Percentiles rank a stretch among this genome's conserved stretches.
Conservation (phyloP, 2,888 invertebrate species). For the Aspidapion aeneum region DNA sequence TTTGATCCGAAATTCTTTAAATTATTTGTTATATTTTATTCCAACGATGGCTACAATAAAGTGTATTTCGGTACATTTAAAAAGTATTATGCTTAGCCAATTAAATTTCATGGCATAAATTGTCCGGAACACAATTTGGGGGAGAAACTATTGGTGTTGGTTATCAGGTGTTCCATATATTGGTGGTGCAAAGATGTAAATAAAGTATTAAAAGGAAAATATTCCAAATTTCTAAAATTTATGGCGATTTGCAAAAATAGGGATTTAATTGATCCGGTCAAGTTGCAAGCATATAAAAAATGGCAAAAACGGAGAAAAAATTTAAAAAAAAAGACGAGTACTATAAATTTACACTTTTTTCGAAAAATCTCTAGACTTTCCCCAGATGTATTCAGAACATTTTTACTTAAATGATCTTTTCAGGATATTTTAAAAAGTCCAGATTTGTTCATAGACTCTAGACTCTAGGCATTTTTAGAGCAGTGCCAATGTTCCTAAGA, state of each 20-base stretch:
- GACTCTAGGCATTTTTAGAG: too few relatives aligned
- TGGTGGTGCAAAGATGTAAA: conserved; percentile 8
- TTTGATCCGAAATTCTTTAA: not conserved
- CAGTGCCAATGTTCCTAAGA: too few relatives aligned
- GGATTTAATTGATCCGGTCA: conserved; percentile 3
- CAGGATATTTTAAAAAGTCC: too few relatives aligned
- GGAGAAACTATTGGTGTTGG: not conserved
- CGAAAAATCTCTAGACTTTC: conserved; percentile 4
- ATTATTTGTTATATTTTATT: conserved; percentile 6
- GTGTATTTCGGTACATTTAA: not conserved
- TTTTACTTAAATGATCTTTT: too few relatives aligned
- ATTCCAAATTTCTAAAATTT: not conserved
- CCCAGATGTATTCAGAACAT: too few relatives aligned
- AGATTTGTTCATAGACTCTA: too few relatives aligned
- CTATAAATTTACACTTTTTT: not conserved
- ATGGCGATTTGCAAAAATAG: not conserved
- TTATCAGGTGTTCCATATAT: conserved; percentile 5
- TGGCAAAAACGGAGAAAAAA: not conserved
- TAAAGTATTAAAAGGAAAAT: conserved; percentile 3
- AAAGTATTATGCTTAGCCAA: not conserved
- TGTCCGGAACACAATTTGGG: conserved; percentile 6
- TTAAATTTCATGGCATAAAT: conserved; percentile 9
- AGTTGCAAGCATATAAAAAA: conserved; percentile 2
- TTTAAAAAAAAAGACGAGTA: not conserved
- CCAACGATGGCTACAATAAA: not conserved